Base-by-base conservation (phyloP, 2,797 vertebrate genomes). In the Botia almorhae region DNA sequence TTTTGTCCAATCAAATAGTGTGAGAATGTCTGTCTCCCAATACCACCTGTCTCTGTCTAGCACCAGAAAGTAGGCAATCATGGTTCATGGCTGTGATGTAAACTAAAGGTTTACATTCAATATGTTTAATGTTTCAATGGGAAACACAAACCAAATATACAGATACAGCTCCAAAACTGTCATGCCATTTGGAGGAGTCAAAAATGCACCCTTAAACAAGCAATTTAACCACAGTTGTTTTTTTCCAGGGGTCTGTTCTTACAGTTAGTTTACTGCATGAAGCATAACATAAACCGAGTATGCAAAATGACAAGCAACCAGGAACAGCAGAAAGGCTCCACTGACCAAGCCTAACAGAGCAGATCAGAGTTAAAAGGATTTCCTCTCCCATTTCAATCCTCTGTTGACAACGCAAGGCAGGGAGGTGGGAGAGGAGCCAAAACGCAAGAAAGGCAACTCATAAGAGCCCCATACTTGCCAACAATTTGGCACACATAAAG, bases 321-420 rank as follows among this genome's bases (percentile, higher is more conserved):
- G 69, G 36, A 14, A 26, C 17, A 60, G 33, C 51, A 76, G 51
- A 68, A 58, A 69, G 21, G 36, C 21, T 0, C 53, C 21, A 48
- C 19, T n/a, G 56, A 29, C 29, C 29, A 29, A 29, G 29, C 4
- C 29, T 29, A 29, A 48, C 12, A 0, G 75, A 69, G 21, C 65
- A 69, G 53, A 68, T 77, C 75, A 48, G 19, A 55, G 46, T 26
- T 69, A 69, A 69, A 77, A 48, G 53, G 75, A 77, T 77, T 77
- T 58, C 21, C 64, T 68, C 53, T 69, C 65, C 56, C 65, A 77
- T 69, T 77, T 77, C 65, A 77, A 55, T 77, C 19, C 36, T 77
- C 53, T 48, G 21, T 60, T 53, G 56, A 69, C 65, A 77, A 69
- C 10, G 17, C 23, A 23, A 69, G 79, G 46, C 71, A 39, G 79